Base-by-base conservation (phyloP, 1,140 invertebrate genomes). In the Probaryconus sp. region DNA sequence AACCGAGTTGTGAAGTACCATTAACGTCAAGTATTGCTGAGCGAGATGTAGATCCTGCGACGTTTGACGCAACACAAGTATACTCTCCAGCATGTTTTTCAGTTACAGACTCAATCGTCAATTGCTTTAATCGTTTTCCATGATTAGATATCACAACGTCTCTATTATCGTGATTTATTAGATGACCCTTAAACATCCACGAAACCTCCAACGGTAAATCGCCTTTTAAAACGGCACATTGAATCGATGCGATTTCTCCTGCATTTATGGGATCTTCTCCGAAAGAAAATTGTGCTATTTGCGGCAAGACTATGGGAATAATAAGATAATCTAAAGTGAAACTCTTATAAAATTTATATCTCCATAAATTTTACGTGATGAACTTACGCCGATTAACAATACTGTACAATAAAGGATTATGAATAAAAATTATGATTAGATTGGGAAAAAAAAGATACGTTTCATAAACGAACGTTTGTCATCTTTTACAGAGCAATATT, bases 21-120 rank as follows among this genome's bases (percentile, higher is more conserved):
- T 94, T 93, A 80, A 94, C 92, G 79, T 92, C 89, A 56, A 94
- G 88, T 70, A 90, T 83, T 77, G 93, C 91, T 55, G 92, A 91
- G 85, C 91, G 90, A 71, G 90, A 91, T 67, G 90, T 88, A 10
- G 86, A 82, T 31, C 90, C 91, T 13, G 92, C 93, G 31, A 87
- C 82, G 82, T 94, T 94, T 68, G 84, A 90, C 18, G 92, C 93
- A 13, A 90, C 87, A 80, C 93, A 94, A 21, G 91, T 92, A 78
- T 94, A 94, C 83, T 92, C 92, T 51, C 94, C 94, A 78, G 90
- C 90, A 81, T 95, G 93, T 69, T 89, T 88, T 63, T 91, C 91
- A 35, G 88, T 88, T 31, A 93, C 91, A 11, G 90, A 90, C 72
- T 93, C 91, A 43, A 94, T 93, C 42, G 89, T 92, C 48, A 94